Evolutionary conservation across 2,888 invertebrate species (phyloP).

Genomic region (Trisateles emortualis): DNA sequence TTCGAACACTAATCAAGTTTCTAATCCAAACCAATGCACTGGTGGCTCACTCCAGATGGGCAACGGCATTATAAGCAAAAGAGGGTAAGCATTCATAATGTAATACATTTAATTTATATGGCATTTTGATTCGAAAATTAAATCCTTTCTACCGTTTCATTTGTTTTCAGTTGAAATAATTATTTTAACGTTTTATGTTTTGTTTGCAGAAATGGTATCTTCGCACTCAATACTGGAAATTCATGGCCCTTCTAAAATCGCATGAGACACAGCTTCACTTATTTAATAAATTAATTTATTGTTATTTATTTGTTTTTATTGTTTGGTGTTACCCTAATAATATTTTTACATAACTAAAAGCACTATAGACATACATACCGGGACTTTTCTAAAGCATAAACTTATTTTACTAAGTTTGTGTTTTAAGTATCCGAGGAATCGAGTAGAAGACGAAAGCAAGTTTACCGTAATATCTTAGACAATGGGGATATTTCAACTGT

Average conservation of each 20-base stretch:
- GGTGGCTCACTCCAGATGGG: slow-evolving; percentile 62
- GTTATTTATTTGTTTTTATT: not conserved
- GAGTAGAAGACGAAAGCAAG: too few relatives aligned
- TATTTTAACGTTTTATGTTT: not conserved
- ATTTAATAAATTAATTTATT: not conserved
- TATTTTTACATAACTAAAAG: too few relatives aligned
- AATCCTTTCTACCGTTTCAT: too few relatives aligned
- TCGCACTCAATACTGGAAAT: slow-evolving; percentile 43
- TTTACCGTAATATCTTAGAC: too few relatives aligned
- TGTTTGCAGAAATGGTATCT: slow-evolving; percentile 38
- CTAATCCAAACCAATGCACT: slow-evolving; percentile 51
- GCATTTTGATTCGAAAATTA: too few relatives aligned
- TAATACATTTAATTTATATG: not conserved
- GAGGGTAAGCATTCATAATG: slow-evolving; percentile 56
- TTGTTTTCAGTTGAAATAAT: too few relatives aligned
- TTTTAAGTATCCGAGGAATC: too few relatives aligned
- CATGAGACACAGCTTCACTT: not conserved
- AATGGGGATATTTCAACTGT: too few relatives aligned
- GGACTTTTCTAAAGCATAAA: too few relatives aligned
- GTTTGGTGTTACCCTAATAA: too few relatives aligned
- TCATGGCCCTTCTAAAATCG: slow-evolving; percentile 29
- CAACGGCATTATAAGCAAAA: slow-evolving; percentile 58
- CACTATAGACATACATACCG: too few relatives aligned
- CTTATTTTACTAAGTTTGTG: too few relatives aligned
- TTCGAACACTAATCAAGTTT: slow-evolving; percentile 55